Conservation (phyloP, 2,888 invertebrate species). For the Monoplex corrugatus region DNA sequence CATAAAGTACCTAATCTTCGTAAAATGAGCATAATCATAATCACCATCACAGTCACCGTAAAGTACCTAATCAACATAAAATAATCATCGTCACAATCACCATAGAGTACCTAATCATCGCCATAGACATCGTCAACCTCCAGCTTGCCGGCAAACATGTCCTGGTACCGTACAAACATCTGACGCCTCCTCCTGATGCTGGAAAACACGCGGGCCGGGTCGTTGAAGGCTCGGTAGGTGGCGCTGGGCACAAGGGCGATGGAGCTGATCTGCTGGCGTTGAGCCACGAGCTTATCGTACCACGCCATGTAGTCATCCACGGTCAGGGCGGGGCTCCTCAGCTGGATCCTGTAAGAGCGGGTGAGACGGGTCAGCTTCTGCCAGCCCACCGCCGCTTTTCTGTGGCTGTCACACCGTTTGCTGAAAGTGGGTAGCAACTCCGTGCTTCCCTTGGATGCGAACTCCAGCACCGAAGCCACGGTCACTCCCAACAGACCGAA, state of each 20-base stretch:
- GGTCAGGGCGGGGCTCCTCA: conserved; percentile 36
- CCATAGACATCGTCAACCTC: conserved; percentile 14
- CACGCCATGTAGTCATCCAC: conserved; percentile 33
- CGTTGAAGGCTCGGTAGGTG: conserved; percentile 43
- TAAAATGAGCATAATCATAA: no score
- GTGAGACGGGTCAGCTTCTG: conserved; percentile 45
- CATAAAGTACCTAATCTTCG: no score
- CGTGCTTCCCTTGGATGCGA: conserved; percentile 46
- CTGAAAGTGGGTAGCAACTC: conserved; percentile 38
- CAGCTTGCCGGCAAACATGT: conserved; percentile 34
- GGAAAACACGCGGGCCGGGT: conserved; percentile 18
- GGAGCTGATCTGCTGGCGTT: conserved; percentile 39
- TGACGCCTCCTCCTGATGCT: not conserved
- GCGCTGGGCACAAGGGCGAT: conserved; percentile 39
- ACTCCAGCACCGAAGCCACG: conserved; percentile 43
- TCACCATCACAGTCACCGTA: no score
- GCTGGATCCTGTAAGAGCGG: conserved; percentile 45
- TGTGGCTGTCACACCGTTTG: conserved; percentile 39
- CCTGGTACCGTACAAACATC: conserved; percentile 44
- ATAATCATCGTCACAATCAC: not conserved
- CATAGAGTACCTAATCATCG: not conserved
- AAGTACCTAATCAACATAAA: not conserved
- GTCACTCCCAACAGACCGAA: conserved; percentile 19
- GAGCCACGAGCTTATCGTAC: conserved; percentile 42
- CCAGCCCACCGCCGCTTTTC: conserved; percentile 45